Percentiles rank a stretch among this genome's conserved stretches.
Conservation (phyloP, 2,888 invertebrate genomes). For the Chrysolina americana region DNA sequence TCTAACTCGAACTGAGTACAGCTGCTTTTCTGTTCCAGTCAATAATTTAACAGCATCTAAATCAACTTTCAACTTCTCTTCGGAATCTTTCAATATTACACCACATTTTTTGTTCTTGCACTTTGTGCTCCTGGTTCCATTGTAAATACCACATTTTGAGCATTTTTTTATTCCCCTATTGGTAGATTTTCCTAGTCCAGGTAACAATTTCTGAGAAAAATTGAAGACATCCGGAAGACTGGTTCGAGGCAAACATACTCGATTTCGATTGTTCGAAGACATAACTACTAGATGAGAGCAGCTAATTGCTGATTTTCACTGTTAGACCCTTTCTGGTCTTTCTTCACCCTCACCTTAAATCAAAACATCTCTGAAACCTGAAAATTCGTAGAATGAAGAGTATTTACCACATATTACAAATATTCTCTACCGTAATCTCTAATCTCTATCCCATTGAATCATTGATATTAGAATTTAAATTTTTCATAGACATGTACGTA, state of each 20-base stretch:
- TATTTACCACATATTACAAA: too few relatives aligned
- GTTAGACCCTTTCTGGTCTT: too few relatives aligned
- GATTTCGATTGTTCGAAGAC: constrained; percentile 7
- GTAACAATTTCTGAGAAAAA: constrained; percentile 50
- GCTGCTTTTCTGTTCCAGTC: constrained; percentile 74
- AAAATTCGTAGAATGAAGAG: too few relatives aligned
- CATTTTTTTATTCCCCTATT: constrained; percentile 82
- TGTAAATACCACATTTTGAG: constrained; percentile 81
- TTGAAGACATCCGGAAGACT: constrained; percentile 3
- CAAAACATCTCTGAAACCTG: too few relatives aligned
- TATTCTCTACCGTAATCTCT: too few relatives aligned
- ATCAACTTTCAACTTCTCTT: constrained; percentile 72
- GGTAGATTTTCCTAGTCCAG: constrained; percentile 71
- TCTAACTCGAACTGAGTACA: constrained; percentile 79
- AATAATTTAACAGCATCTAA: constrained; percentile 78
- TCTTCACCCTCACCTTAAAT: too few relatives aligned
- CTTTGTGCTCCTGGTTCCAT: constrained; percentile 81
- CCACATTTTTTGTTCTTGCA: constrained; percentile 82
- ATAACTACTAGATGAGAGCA: not conserved
- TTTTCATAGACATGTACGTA: too few relatives aligned
- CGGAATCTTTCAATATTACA: constrained; percentile 76
- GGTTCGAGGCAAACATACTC: not conserved
- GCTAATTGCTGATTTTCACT: too few relatives aligned
- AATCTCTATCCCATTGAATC: too few relatives aligned
- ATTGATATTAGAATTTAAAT: too few relatives aligned